Evolutionary conservation across 2,113 vertebrate genomes (phyloP).

Genomic region (Catagonus wagneri): DNA sequence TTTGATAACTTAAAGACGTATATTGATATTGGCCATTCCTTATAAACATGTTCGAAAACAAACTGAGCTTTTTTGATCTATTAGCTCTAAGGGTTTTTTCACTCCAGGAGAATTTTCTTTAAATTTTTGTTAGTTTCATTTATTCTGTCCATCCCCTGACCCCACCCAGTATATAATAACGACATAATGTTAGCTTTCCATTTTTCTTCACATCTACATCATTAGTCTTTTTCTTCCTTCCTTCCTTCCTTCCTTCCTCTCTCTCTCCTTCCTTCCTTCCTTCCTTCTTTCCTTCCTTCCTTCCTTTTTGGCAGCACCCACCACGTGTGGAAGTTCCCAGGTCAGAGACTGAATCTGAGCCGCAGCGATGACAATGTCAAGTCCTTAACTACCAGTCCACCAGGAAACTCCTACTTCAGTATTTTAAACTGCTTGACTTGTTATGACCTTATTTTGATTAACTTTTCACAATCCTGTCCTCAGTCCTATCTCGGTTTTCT

Average conservation of each 20-base stretch:
- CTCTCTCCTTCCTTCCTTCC: no score
- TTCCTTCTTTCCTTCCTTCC: no score
- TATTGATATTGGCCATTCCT: background rate
- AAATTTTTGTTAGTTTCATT: slow-evolving; percentile 14
- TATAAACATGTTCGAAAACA: slow-evolving; percentile 14
- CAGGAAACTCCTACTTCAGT: background rate
- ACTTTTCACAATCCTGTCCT: slow-evolving; percentile 5
- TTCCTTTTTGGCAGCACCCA: no score
- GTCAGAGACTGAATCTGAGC: no score
- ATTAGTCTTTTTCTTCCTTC: no score
- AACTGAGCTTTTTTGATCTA: background rate
- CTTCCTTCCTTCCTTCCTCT: no score
- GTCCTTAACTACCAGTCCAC: no score
- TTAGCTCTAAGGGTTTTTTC: background rate
- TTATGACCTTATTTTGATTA: slow-evolving; percentile 5
- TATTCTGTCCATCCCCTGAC: background rate
- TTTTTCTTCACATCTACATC: background rate
- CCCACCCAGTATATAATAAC: background rate
- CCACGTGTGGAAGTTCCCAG: no score
- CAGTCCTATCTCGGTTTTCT: background rate
- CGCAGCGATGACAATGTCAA: no score
- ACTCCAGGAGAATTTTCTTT: background rate
- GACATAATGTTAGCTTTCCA: background rate
- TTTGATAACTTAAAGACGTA: slow-evolving; percentile 25
- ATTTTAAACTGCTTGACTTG: background rate